These are phyloP conservation scores for Strigops habroptila DNA, from an alignment of 2,113 vertebrate genomes.

Conservation along the genomic window DNA sequence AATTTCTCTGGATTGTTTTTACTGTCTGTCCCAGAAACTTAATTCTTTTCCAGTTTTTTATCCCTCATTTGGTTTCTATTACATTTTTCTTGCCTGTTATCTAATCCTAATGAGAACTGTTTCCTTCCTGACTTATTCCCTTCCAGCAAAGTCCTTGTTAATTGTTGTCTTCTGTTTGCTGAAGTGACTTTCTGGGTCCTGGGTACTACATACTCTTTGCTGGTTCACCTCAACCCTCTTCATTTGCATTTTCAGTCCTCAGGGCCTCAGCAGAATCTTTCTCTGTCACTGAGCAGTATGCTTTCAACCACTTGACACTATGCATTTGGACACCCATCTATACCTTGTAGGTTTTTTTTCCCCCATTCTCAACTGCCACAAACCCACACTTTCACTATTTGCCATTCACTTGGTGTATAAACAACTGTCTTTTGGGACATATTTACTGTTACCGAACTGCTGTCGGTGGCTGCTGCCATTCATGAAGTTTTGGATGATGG, in stretches of 20 bases:
- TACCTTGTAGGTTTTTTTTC: not conserved
- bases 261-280: not conserved
- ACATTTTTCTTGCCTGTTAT: not conserved
- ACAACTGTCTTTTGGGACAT: not conserved
- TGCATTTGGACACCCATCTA: fast-evolving
- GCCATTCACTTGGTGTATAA: not conserved
- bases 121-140: not conserved
- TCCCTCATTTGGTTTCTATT: not conserved
- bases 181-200: not conserved
- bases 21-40: not conserved
- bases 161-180: not conserved
- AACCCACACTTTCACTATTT: not conserved
- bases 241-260: not conserved
- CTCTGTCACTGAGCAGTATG: not conserved
- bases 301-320: not conserved
- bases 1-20: not conserved
- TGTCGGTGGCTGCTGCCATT: not conserved
- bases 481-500: not conserved
- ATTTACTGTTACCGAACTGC: not conserved
- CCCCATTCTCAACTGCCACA: not conserved
- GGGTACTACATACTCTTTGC: not conserved
- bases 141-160: not conserved
- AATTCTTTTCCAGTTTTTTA: not conserved
- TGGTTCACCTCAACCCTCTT: slow-evolving; percentile 31
- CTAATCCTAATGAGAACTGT: not conserved